Evolutionary conservation across 2,797 vertebrate genomes (phyloP), one percentile per base, ranked within the genome.

Genomic region (Macropus fuliginosus): DNA sequence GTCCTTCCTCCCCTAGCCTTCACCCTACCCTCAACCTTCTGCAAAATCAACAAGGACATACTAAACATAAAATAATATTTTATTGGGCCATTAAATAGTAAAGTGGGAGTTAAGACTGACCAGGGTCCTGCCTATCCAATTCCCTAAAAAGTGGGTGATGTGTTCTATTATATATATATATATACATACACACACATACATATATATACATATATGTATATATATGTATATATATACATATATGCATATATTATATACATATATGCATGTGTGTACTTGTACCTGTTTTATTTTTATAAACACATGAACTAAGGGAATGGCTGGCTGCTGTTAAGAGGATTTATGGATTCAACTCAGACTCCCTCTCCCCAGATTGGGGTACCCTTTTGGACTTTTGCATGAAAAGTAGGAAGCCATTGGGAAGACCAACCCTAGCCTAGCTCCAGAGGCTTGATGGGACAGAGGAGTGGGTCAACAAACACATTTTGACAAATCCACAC

Each of bases 221-320:
- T 46, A 3, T 46, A 46, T 46, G 3, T 46, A 46, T 46, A 46
- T 46, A 46, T 46, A 2, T 46, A 2, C 46, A 46, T 46, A 46
- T 46, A 46, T 46, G 46, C 3, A 46, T 46, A 46, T 81, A 81
- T 40, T 46, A 40, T 2, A 81, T 27, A 4, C 24, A 87, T 87
- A 11, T 0, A 87, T 46, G 16, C 11, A 34, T 87, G 54, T 55
- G 54, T 91, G 54, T 91, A 18, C 34, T 91, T 55, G 28, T 91
- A 91, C 54, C 90, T 91, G 52, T 91, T 91, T 91, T 91, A 91
- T 91, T 91, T 81, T 54, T 91, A 55, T 91, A 91, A 91, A 91
- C 54, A 46, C 29, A 90, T 55, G 54, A 91, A n/a, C 90, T 55
- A n/a, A 54, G 52, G 89, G 90, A 55, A 54, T 55, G 29, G 54